Base-by-base conservation (phyloP, 1,140 invertebrate genomes). In the Bombus waltoni region DNA sequence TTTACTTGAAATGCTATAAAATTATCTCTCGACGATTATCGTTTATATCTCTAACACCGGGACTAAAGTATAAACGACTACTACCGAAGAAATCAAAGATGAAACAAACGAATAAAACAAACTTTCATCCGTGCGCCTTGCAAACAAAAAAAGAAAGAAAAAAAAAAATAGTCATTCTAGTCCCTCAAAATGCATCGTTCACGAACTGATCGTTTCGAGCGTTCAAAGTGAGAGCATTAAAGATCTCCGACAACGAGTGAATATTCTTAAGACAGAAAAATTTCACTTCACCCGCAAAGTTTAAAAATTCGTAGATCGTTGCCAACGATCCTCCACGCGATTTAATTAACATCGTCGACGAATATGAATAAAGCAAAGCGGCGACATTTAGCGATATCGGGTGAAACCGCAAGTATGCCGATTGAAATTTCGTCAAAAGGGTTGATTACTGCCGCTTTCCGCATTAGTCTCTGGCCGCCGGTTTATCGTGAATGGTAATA, bases 401-500 rank as follows among this genome's bases (percentile, higher is more conserved):
- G 68, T 68, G 77, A 80, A 85, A 70, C 83, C 83, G 57, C 57
- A 71, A 66, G 28, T 72, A 62, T 81, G 83, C 25, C 40, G 77
- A 81, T 85, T 66, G 83, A 80, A 81, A 80, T 85, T 81, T 73
- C 70, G 42, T 65, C 42, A 35, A 80, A 81, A 81, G 77, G 59
- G 77, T 85, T 85, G 68, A 85, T 85, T 81, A 85, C 53, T 40
- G 53, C 57, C 57, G 66, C 78, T 90, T 87, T 87, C 76, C 62
- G 88, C 68, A 87, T 88, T 89, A 86, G 83, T 83, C 53, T 83
- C 38, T 72, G 32, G n/a, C 18, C 38, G 40, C 47, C 53, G 38
- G 62, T 75, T 72, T 77, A 88, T 79, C 82, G 74, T 73, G 73
- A 81, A 83, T 71, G 68, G 78, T 86, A 89, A 89, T 82, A 86